Evolutionary conservation across 1,140 invertebrate genomes (phyloP).

Genomic region (Delia radicum): DNA sequence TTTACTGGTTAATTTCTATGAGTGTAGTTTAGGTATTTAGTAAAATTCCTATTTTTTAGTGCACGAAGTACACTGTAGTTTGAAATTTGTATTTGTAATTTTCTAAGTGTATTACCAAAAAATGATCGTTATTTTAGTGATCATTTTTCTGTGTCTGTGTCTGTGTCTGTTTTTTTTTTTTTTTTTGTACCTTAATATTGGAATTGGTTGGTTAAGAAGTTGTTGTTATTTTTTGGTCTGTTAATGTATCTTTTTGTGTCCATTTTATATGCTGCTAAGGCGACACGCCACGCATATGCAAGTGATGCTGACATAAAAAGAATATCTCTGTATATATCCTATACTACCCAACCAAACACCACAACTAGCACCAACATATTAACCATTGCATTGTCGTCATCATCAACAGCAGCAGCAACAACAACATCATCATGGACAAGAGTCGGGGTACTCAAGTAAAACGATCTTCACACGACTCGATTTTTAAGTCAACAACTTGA

Average conservation of each 20-base stretch:
- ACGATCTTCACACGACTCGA: conserved; percentile 45
- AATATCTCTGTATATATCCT: not conserved
- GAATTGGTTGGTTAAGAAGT: not conserved
- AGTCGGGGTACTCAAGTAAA: conserved; percentile 10
- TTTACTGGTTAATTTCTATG: too few species aligned
- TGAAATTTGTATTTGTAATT: too few species aligned
- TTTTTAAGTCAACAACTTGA: conserved; percentile 57
- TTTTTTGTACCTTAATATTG: not conserved
- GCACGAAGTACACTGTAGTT: too few species aligned
- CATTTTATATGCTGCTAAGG: conserved; percentile 8
- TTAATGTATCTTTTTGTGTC: not conserved
- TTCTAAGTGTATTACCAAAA: not conserved
- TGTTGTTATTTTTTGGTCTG: not conserved
- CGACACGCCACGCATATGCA: conserved; percentile 23
- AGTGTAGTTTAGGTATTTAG: too few species aligned
- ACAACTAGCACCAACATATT: not conserved
- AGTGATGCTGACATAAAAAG: not conserved
- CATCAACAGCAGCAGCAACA: not conserved
- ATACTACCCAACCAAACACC: not conserved
- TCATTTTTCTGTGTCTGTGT: too few species aligned
- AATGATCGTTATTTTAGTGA: not conserved
- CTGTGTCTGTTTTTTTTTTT: too few species aligned
- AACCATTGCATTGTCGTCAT: not conserved
- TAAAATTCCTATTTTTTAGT: too few species aligned
- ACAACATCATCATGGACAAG: too few species aligned